Conservation (phyloP, 2,797 vertebrate genomes). For the Balearica regulorum region DNA sequence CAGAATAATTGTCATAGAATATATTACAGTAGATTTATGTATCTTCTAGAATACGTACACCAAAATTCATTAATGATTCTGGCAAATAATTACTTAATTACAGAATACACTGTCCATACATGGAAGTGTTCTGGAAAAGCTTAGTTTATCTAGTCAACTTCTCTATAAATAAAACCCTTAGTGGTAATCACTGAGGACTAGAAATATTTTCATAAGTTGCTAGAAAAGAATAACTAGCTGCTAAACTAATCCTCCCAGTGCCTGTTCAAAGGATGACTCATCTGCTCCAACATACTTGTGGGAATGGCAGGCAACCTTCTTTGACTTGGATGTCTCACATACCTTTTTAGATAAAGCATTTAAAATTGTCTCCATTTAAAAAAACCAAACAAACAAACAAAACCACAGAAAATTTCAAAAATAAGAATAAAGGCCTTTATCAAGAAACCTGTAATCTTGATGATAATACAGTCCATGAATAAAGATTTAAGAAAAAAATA, state of each 20-base stretch:
- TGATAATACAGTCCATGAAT: neutral
- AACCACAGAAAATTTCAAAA: neutral
- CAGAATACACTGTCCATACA: neutral
- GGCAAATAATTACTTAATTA: neutral
- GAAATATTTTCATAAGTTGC: constrained; percentile 28
- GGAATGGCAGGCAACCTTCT: neutral
- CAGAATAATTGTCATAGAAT: neutral
- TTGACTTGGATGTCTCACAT: neutral
- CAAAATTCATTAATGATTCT: neutral
- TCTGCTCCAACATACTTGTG: constrained; percentile 3
- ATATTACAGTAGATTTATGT: neutral
- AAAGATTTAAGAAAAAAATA: neutral
- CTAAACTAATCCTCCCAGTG: constrained; percentile 15
- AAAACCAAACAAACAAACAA: neutral
- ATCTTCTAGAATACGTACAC: neutral
- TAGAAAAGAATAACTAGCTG: constrained; percentile 28
- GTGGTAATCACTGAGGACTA: neutral
- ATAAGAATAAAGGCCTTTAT: neutral
- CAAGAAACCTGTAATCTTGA: neutral
- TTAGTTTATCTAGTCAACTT: neutral
- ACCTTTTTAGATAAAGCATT: neutral
- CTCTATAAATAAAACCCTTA: constrained; percentile 14
- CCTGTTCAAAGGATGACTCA: constrained; percentile 6
- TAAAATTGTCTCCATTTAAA: neutral
- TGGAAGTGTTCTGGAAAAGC: neutral